These are phyloP conservation scores for Ashinkailepas kermadecensis DNA, from an alignment of 2,888 invertebrate genomes.

Conservation along the genomic window DNA sequence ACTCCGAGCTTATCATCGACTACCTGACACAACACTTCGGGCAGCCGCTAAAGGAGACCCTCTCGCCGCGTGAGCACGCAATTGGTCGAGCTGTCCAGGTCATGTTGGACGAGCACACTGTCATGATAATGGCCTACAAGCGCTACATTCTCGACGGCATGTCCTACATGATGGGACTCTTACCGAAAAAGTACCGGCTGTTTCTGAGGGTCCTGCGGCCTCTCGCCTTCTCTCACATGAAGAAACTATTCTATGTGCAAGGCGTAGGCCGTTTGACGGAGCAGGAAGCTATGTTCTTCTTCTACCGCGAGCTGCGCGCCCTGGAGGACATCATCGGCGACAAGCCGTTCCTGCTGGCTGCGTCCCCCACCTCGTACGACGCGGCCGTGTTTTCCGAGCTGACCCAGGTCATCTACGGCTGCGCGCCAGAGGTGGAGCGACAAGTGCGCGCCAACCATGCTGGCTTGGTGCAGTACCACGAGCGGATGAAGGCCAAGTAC, in stretches of 20 bases:
- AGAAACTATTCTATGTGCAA: not conserved
- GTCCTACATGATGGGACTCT: not conserved
- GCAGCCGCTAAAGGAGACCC: slow-evolving; percentile 36
- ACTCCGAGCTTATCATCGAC: slow-evolving; percentile 42
- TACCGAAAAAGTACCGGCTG: not conserved
- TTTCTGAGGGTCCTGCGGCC: not conserved
- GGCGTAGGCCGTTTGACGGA: slow-evolving; percentile 8
- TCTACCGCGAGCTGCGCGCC: not conserved
- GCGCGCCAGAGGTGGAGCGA: slow-evolving; percentile 37
- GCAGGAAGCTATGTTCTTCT: not conserved
- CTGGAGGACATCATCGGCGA: slow-evolving; percentile 24
- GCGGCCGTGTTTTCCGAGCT: slow-evolving; percentile 43
- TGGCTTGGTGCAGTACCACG: slow-evolving; percentile 39
- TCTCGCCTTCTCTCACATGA: not conserved
- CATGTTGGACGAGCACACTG: slow-evolving; percentile 41
- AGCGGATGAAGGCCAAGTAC: slow-evolving; percentile 39
- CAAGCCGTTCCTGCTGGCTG: slow-evolving; percentile 39
- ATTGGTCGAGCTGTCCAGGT: slow-evolving; percentile 40
- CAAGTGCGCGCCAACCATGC: slow-evolving; percentile 37
- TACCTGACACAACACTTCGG: slow-evolving; percentile 39
- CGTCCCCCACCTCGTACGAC: slow-evolving; percentile 40
- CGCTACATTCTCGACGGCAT: not conserved
- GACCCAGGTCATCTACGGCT: slow-evolving; percentile 39
- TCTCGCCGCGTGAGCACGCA: slow-evolving; percentile 37
- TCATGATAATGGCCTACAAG: not conserved